A percentile compares a stretch with the other conserved stretches of the same genome.
Evolutionary conservation across 2,797 vertebrate species (phyloP).

Genomic region (Crax fasciolata): DNA sequence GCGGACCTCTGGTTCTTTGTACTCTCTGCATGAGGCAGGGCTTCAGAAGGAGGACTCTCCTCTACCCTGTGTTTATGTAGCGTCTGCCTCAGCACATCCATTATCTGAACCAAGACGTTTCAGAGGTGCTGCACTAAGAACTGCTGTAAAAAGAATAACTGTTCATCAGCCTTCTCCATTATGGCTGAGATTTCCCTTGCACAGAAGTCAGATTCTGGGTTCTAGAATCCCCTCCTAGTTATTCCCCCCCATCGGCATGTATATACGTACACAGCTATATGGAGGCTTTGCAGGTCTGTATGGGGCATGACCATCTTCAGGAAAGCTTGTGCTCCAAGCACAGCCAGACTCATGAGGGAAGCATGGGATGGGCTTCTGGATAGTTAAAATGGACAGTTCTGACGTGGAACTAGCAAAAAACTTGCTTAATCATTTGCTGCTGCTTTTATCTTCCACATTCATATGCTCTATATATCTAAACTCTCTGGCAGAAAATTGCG

Average conservation of each 20-base stretch:
- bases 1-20: background rate
- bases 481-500: background rate
- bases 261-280: background rate
- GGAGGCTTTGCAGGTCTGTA: background rate
- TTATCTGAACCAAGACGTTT: background rate
- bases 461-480: background rate
- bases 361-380: background rate
- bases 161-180: background rate
- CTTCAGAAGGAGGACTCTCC: background rate
- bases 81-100: background rate
- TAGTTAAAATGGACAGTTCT: background rate
- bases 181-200: background rate
- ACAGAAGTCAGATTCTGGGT: accelerated
- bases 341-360: background rate
- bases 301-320: background rate
- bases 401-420: background rate
- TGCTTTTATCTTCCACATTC: background rate
- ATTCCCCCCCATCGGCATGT: background rate
- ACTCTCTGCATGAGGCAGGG: background rate
- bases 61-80: background rate
- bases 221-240: background rate
- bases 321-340: background rate
- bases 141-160: background rate
- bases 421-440: background rate
- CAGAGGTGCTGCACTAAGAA: background rate